Base-by-base conservation (phyloP, 2,888 invertebrate genomes). In the Pteria penguin region DNA sequence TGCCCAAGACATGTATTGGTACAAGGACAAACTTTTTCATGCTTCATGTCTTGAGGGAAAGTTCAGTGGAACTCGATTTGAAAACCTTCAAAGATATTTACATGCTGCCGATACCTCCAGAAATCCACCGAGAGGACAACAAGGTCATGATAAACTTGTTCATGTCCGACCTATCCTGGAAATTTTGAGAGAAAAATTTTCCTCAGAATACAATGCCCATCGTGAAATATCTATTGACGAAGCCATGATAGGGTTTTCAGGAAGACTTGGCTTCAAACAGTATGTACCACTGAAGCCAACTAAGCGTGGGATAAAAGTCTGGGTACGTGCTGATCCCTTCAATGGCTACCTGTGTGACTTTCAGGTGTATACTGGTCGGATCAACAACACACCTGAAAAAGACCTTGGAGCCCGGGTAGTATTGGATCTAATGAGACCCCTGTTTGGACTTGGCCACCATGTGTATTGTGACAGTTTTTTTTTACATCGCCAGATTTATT, bases 301-400 rank as follows among this genome's bases (percentile, higher is more conserved):
- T n/a, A n/a, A n/a, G n/a, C n/a, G n/a, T n/a, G n/a, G n/a, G n/a
- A 68, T 80, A 14, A 80, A 82, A 45, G 31, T 74, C 5, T 78
- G 79, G 79, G 58, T 62, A 27, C 55, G 54, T 3, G 61, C 72
- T 4, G 76, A 76, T 11, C 26, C 74, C 0, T 24, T 22, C 4
- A 72, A 73, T 1, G 81, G 81, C 0, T 79, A 62, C 45, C 26
- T 24, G n/a, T 22, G n/a, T 18, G 22, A 76, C n/a, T 68, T 68
- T 58, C 60, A 66, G 31, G 27, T 76, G 1, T 76, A 76, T 55
- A 71, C 70, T 1, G 71, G 76, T 18, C 36, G 32, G 24, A 3
- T 14, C 14, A 29, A 14, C 11, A 26, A n/a, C 18, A 27, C n/a
- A 3, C 5, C 27, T 26, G 31, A 36, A 57, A 55, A 55, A 52